Conservation (phyloP, 2,113 vertebrate species). For the Burhinus bistriatus region DNA sequence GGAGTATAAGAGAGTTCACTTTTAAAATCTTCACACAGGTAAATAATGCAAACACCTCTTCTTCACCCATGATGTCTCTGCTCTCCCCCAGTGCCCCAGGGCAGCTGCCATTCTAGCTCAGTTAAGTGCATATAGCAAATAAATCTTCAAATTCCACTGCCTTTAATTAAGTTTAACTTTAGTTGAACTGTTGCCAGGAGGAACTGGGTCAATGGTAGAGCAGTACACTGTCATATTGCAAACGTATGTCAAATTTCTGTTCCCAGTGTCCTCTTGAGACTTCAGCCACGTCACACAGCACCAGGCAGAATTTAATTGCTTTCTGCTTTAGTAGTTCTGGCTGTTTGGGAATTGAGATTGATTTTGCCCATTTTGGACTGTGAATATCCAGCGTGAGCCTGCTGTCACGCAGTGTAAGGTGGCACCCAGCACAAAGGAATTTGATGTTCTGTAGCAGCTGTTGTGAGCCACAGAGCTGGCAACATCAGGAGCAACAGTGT, state of each 20-base stretch:
- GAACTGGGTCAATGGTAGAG: not conserved
- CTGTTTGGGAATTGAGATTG: not conserved
- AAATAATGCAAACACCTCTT: not conserved
- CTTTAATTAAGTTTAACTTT: not conserved
- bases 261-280: not conserved
- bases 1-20: not conserved
- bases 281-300: not conserved
- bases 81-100: accelerated
- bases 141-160: not conserved
- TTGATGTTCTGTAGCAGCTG: not conserved
- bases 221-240: not conserved
- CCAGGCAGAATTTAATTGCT: not conserved
- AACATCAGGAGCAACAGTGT: not conserved
- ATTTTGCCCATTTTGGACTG: not conserved
- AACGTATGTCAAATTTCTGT: not conserved
- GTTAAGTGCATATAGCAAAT: not conserved
- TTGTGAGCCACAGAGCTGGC: not conserved
- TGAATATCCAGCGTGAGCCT: not conserved
- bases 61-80: not conserved
- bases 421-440: not conserved
- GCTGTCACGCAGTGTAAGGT: not conserved
- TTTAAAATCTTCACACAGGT: not conserved
- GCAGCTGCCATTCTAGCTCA: not conserved
- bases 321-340: not conserved
- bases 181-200: not conserved